Percentiles rank a stretch among this genome's conserved stretches.
These are phyloP conservation scores for Hyperopisus bebe DNA, from an alignment of 2,113 vertebrate genomes.

Conservation along the genomic window DNA sequence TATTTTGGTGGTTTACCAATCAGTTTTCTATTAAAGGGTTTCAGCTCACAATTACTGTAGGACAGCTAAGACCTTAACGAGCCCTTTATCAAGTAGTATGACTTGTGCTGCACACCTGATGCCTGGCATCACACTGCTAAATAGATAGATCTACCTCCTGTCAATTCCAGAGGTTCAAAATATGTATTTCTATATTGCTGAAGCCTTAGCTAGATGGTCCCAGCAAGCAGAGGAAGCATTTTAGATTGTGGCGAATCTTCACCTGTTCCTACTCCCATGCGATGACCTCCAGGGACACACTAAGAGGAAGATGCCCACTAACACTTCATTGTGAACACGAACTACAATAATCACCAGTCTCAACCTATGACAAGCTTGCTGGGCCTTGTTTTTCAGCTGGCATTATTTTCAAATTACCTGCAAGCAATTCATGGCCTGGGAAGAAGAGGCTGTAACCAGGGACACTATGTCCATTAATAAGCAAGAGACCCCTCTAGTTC, in stretches of 20 bases:
- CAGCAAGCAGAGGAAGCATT: neutral
- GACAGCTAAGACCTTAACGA: neutral
- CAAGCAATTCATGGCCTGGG: neutral
- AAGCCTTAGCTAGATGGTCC: neutral
- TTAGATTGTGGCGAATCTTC: neutral
- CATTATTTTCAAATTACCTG: neutral
- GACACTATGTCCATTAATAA: neutral
- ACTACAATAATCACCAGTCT: neutral
- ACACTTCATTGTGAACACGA: neutral
- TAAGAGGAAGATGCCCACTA: neutral
- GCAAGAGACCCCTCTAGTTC: neutral
- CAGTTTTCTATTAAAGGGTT: neutral
- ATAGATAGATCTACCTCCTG: neutral
- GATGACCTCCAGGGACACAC: neutral
- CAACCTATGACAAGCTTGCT: neutral
- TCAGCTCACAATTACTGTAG: neutral
- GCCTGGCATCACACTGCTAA: neutral
- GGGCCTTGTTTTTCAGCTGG: neutral
- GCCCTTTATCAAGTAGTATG: neutral
- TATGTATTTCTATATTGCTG: neutral
- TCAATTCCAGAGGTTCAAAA: neutral
- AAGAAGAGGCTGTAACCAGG: neutral
- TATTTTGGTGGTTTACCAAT: neutral
- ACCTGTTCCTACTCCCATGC: neutral
- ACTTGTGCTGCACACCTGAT: neutral